Base-by-base conservation (phyloP, 2,888 invertebrate genomes). In the Chironomus riparius region DNA sequence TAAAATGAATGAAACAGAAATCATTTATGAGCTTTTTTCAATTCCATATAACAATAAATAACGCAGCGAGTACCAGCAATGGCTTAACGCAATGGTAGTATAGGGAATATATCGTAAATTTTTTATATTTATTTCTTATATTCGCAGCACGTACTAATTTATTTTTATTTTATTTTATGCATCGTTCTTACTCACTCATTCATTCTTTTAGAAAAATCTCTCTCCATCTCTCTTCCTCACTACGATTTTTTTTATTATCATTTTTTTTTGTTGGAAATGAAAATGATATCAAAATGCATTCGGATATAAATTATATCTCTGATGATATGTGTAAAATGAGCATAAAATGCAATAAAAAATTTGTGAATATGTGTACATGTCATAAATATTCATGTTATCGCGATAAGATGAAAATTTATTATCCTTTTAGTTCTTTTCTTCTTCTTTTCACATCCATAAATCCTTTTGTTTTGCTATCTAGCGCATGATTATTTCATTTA, bases 111-210 rank as follows among this genome's bases (percentile, higher is more conserved):
- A 68, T 68, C 74, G 48, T 68, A 75, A 75, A 75, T 68, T 75
- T 75, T 75, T 75, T 24, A 68, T 75, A 75, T 75, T 75, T 75
- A 75, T 62, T 75, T 75, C 56, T 75, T 48, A 68, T 28, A 75
- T 75, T 75, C 74, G 48, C 74, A 75, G 74, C 74, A 75, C 74
- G 74, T 75, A 68, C 74, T 68, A 75, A 75, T 68, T 56, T 24
- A 75, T 68, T 68, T 68, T 56, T 56, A 15, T 56, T 75, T 50
- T 71, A 71, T 56, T 22, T 48, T n/a, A 56, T 56, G 24, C n/a
- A 22, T 65, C 65, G 12, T 4, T 65, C 65, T 21, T 22, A 12
- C 68, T 68, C 68, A 28, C 38, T 65, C 65, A 24, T 21, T 65
- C 65, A 24, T 65, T 65, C 65, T 65, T 65, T 62, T 56, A 18